Conservation (phyloP, 1,140 invertebrate genomes). For the Macrosteles quadrilineatus region DNA sequence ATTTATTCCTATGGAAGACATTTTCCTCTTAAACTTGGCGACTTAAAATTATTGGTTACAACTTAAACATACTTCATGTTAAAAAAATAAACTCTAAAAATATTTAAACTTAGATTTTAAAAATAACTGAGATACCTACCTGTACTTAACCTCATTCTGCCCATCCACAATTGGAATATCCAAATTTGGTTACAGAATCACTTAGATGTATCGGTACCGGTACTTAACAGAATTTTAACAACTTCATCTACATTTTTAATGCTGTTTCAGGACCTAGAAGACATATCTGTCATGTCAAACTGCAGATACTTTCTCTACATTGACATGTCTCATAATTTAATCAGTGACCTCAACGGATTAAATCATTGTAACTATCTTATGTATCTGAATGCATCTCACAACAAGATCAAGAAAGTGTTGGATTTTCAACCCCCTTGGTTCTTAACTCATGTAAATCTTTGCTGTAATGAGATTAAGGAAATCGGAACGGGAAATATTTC, state of each 20-base stretch:
- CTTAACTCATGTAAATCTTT: conserved; percentile 34
- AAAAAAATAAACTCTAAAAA: too few relatives aligned
- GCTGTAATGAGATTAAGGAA: conserved; percentile 34
- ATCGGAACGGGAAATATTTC: conserved; percentile 28
- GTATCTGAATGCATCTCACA: conserved; percentile 35
- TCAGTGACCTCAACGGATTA: conserved; percentile 21
- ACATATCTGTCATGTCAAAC: not conserved
- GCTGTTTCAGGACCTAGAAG: not conserved
- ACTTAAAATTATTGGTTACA: too few relatives aligned
- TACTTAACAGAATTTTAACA: too few relatives aligned
- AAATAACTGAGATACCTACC: too few relatives aligned
- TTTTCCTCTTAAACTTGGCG: too few relatives aligned
- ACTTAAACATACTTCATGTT: too few relatives aligned
- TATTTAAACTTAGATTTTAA: too few relatives aligned
- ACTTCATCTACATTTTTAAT: not conserved
- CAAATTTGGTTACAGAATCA: too few relatives aligned
- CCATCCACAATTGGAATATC: too few relatives aligned
- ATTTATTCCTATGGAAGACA: too few relatives aligned
- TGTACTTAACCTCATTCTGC: too few relatives aligned
- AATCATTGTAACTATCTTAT: conserved; percentile 28
- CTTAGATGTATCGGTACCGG: too few relatives aligned
- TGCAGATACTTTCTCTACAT: conserved; percentile 31
- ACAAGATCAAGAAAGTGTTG: conserved; percentile 24
- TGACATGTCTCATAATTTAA: conserved; percentile 33
- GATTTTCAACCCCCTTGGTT: conserved; percentile 25